These are phyloP conservation scores for Coreius guichenoti DNA, from an alignment of 2,797 vertebrate genomes.

Conservation along the genomic window DNA sequence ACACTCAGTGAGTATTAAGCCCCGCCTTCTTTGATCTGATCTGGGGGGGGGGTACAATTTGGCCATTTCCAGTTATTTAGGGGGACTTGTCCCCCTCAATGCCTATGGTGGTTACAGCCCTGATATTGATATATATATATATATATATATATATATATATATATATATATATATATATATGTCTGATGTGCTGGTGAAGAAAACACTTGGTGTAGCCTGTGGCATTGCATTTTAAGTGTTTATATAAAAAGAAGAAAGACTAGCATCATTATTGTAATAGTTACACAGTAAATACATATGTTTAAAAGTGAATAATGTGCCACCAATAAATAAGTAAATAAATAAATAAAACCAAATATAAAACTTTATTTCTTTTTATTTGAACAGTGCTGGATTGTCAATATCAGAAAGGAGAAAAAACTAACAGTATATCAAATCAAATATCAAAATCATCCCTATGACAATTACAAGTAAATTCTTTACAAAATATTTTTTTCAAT, in stretches of 20 bases:
- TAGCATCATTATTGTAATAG: neutral
- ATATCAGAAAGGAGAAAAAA: neutral
- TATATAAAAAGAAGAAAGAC: neutral
- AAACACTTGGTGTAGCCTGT: too few species aligned
- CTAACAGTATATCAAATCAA: neutral
- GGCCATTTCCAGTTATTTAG: too few species aligned
- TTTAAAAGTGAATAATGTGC: neutral
- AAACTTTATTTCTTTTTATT: neutral
- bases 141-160: too few species aligned
- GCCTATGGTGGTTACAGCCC: too few species aligned
- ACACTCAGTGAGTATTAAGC: too few species aligned
- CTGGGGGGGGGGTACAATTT: too few species aligned
- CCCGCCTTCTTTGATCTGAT: too few species aligned
- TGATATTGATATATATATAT: too few species aligned
- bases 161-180: too few species aligned
- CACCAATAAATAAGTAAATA: neutral
- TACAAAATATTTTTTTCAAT: neutral
- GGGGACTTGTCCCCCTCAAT: too few species aligned
- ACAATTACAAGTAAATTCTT: conserved; percentile 24
- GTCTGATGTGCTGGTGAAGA: too few species aligned
- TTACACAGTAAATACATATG: neutral
- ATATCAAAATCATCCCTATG: neutral
- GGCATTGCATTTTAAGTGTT: too few species aligned
- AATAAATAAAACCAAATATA: neutral
- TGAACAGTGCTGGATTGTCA: neutral